phyloP scores from a whole-genome alignment of 2,113 vertebrate species.

The rat (Rattus norvegicus) region DNA sequence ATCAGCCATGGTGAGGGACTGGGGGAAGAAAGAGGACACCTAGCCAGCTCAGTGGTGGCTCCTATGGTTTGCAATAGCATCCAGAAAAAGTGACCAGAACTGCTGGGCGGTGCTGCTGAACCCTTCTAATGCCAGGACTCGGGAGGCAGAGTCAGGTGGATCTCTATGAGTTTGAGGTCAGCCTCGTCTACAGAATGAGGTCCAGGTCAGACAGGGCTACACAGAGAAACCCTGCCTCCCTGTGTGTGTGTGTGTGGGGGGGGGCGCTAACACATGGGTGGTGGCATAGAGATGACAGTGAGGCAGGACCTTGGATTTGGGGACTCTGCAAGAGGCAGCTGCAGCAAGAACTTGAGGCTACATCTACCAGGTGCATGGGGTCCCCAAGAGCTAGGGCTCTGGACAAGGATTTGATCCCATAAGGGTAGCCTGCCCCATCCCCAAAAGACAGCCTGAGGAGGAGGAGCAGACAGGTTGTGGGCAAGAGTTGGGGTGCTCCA shows the following conservation, averaged over 20 bases:
- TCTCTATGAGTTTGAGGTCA: not conserved
- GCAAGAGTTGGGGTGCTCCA: not conserved
- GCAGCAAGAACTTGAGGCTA: too few relatives aligned
- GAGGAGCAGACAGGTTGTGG: not conserved
- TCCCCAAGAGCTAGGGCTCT: not conserved
- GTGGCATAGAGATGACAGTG: rapidly evolving
- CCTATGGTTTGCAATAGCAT: rapidly evolving
- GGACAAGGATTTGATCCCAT: not conserved
- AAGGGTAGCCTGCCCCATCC: not conserved
- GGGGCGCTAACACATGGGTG: rapidly evolving
- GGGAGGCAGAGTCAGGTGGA: not conserved
- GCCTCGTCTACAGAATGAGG: not conserved
- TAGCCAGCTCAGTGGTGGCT: not conserved
- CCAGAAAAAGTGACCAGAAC: not conserved
- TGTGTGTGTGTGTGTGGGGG: too few relatives aligned
- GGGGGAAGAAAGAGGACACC: rapidly evolving
- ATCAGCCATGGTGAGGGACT: not conserved
- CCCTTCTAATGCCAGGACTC: not conserved
- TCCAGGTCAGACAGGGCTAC: not conserved
- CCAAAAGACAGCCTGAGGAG: not conserved
- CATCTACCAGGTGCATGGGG: not conserved
- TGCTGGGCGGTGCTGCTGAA: too few relatives aligned
- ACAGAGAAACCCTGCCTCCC: not conserved
- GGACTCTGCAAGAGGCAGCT: not conserved
- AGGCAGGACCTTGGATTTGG: not conserved